Base-by-base conservation (phyloP, 2,113 vertebrate genomes). In the Pseudonaja textilis region DNA sequence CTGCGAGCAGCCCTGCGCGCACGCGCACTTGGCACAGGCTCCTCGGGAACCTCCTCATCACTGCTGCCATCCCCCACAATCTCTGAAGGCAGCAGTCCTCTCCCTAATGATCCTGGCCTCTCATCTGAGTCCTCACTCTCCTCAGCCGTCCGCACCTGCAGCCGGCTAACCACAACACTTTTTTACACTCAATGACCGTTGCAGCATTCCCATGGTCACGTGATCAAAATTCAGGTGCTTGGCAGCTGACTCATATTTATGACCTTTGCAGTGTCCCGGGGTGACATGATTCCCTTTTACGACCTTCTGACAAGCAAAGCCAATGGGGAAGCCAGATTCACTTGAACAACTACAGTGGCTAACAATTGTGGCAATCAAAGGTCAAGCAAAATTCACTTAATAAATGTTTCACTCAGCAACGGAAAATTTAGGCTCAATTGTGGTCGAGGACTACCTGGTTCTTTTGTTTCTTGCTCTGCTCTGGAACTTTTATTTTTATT, bases 1-100 rank as follows among this genome's bases (percentile, higher is more conserved):
- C 47, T 8, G 7, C 1, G 0, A 47, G 47, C 6, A 47, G 1
- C 1, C 47, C 47, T 47, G 7, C 1, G 6, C 2, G 45, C 4
- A 5, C 4, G 45, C 45, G 45, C 45, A 45, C 5, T 45, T 45
- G 45, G 45, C 5, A 45, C 45, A 45, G 45, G 45, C 45, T 45
- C 45, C 45, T 45, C 0, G 45, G 45, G 45, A 45, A 45, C 47
- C 47, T 8, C 47, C 47, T 47, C 47, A 47, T 47, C 0, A 5
- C 0, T 45, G 45, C 6, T 47, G 47, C 47, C 47, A 47, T 6
- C 47, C 47, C 47, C 47, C 47, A 47, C 47, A 47, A 8, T 47
- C 47, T 47, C 47, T 47, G 47, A 47, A 47, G 47, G 47, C 7
- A 47, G 7, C 47, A 47, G 7, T 47, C 47, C 47, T 8, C 47